These are phyloP conservation scores for Buphagus erythrorhynchus DNA, from an alignment of 2,797 vertebrate species.

Conservation along the genomic window DNA sequence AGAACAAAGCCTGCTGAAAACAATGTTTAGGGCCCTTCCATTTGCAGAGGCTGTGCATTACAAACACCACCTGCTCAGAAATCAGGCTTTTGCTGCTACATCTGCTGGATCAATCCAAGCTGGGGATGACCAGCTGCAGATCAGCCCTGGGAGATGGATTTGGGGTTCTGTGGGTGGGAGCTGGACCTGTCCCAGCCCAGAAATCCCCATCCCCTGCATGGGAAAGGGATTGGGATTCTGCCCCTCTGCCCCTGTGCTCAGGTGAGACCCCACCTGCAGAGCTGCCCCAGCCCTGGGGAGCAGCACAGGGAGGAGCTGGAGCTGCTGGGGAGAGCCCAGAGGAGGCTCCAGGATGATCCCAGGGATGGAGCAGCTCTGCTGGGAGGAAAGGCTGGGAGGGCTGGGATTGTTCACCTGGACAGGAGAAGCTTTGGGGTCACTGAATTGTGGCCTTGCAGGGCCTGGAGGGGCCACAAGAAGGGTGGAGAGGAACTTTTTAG, in stretches of 20 bases:
- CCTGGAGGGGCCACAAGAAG: no score
- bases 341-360: neutral
- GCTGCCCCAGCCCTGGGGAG: neutral
- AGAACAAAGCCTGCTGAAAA: neutral
- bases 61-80: neutral
- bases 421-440: neutral
- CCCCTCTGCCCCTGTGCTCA: neutral
- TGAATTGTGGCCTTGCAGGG: fast-evolving
- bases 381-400: neutral
- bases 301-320: neutral
- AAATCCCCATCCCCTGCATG: neutral
- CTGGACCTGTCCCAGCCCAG: neutral
- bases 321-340: neutral
- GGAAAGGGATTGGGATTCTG: neutral
- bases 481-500: neutral
- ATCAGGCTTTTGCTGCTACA: neutral
- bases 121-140: neutral
- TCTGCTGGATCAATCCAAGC: neutral
- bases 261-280: neutral
- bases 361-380: neutral
- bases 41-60: neutral
- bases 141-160: neutral
- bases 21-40: neutral
- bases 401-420: neutral
- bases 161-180: neutral